Base-by-base conservation (phyloP, 2,888 invertebrate species). In the Mythimna lalbum region DNA sequence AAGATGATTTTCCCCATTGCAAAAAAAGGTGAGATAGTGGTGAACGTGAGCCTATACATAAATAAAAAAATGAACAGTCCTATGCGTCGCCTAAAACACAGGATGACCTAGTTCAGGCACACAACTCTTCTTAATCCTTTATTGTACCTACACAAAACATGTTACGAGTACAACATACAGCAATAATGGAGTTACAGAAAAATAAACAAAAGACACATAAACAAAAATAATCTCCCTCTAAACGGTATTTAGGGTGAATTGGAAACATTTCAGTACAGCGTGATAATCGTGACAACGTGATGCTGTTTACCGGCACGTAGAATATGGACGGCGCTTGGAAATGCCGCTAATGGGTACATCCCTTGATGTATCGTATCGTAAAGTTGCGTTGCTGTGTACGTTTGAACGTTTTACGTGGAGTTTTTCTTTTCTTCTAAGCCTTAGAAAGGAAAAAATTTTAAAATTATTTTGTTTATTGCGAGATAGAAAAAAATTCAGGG, bases 261-360 rank as follows among this genome's bases (percentile, higher is more conserved):
- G 75, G 73, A 67, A 83, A 73, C 74, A 70, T 82, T 70, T 71
- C 43, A 68, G 78, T 69, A 86, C 77, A 77, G 77, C 78, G 86
- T 86, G 88, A 90, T 91, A 90, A 91, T 91, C 88, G 87, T 78
- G 68, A 76, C 84, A 81, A 87, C 91, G 90, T 90, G 90, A 85
- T 85, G 77, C 75, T 82, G 81, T 85, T 87, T 88, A 87, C 82
- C 84, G 86, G 88, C 91, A 91, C 91, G 91, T 91, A 91, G 88
- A 89, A 90, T 89, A 90, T 91, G 87, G 86, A 83, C 82, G 85
- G 77, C 86, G 85, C 85, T 88, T 88, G 84, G 77, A 85, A 87
- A 73, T 81, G 78, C 82, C 85, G 82, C 90, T 88, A 89, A 89
- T 90, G 89, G 87, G 73, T 79, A 52, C 72, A 72, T 78, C 75